Percentiles rank a stretch among this genome's conserved stretches.
phyloP scores from a whole-genome alignment of 1,140 invertebrate species.

The Homarus americanus region DNA sequence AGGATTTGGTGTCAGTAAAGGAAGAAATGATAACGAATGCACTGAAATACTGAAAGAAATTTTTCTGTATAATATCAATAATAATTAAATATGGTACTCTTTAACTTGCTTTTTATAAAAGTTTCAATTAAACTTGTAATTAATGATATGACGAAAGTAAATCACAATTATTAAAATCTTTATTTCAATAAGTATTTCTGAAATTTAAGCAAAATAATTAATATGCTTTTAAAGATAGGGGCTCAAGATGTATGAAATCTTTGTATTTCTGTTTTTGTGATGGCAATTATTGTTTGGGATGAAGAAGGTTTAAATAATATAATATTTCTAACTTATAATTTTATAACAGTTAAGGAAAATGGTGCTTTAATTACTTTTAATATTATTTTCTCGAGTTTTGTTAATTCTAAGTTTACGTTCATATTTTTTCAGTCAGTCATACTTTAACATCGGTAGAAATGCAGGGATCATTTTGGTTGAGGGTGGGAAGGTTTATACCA shows the following conservation, averaged over 20 bases:
- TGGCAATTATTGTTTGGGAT: too few relatives aligned
- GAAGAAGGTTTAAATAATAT: too few relatives aligned
- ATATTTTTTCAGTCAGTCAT: constrained; percentile 1
- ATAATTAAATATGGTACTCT: background rate
- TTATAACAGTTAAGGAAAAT: background rate
- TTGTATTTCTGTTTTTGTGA: too few relatives aligned
- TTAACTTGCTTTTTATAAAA: constrained; percentile 6
- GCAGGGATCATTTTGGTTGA: background rate
- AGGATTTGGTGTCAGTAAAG: background rate
- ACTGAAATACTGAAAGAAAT: background rate
- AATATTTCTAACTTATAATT: background rate
- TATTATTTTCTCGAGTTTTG: background rate
- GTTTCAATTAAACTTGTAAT: too few relatives aligned
- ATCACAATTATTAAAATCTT: too few relatives aligned
- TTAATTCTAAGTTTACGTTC: background rate
- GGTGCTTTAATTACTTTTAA: background rate
- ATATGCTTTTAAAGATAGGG: too few relatives aligned
- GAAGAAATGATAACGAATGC: background rate
- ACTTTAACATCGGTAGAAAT: background rate
- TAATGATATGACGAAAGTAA: too few relatives aligned
- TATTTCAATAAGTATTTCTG: too few relatives aligned
- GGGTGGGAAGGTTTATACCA: background rate
- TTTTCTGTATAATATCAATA: background rate
- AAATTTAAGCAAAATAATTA: too few relatives aligned
- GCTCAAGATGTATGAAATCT: too few relatives aligned